Evolutionary conservation across 2,113 vertebrate genomes (phyloP), one percentile per base, ranked within the genome.

Genomic region (Macroglossus sobrinus): DNA sequence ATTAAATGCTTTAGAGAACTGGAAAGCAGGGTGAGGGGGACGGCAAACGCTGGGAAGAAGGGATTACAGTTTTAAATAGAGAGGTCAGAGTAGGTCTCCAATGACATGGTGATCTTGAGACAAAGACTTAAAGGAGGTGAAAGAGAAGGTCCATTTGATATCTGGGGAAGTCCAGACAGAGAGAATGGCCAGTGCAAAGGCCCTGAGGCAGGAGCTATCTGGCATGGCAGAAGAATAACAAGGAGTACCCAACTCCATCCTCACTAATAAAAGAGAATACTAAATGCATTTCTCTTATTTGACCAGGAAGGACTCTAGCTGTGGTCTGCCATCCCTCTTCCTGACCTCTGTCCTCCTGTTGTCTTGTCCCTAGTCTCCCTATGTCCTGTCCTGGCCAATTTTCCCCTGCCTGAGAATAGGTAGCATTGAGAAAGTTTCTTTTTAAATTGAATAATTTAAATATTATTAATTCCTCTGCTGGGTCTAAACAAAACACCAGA

Each of bases 361-460:
- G 74, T 43, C 53, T n/a, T 53, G 64, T 64, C 24, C 47, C n/a
- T 24, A 45, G 15, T 55, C 74, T 59, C n/a, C 40, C 64, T 53
- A 4, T 6, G 2, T 80, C 76, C 18, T 55, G 15, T 66, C 24
- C 10, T 79, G n/a, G 40, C n/a, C 59, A 84, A 87, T 61, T 28
- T 22, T 84, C 43, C 80, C n/a, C 30, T 80, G 55, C 15, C 66
- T 53, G 45, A 68, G 47, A 84, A 61, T 1, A 89, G 30, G 40
- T 0, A 18, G 3, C 35, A 2, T 13, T 61, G 71, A 75, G 61
- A 61, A 97, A 61, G 0, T 80, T 93, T 93, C 63, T 94, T 53
- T 84, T 90, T 64, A 69, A 98, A 97, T 92, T 93, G 91, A 97
- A 69, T 97, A 93, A 97, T 96, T 97, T 95, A 97, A 96, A 94